phyloP scores from a whole-genome alignment of 2,113 vertebrate species.

The Mellivora capensis region DNA sequence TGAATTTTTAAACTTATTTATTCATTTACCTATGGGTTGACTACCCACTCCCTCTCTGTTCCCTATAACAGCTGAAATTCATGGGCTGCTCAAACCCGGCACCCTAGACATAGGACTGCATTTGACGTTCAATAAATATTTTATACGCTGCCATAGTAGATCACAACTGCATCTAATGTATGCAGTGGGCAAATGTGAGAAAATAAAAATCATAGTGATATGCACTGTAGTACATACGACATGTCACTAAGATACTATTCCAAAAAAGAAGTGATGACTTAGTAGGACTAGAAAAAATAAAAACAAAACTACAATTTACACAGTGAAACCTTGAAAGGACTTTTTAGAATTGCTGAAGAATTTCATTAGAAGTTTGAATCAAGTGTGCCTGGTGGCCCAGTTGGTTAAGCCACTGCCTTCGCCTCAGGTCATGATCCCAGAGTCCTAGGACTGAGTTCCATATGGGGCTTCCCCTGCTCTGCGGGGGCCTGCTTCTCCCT shows the following conservation, averaged over 20 bases:
- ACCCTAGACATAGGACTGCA: background rate
- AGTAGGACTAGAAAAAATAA: background rate
- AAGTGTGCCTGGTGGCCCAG: background rate
- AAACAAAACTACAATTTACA: background rate
- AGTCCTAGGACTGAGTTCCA: too few species aligned
- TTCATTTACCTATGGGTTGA: background rate
- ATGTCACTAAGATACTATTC: background rate
- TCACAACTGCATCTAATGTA: background rate
- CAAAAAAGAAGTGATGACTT: background rate
- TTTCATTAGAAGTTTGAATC: background rate
- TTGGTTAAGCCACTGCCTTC: too few species aligned
- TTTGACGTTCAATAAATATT: background rate
- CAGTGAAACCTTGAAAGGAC: background rate
- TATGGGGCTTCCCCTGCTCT: too few species aligned
- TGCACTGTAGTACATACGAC: background rate
- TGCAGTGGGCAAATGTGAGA: background rate
- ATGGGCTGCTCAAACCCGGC: background rate
- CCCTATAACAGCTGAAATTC: background rate
- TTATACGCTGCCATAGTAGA: background rate
- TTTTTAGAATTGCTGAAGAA: background rate
- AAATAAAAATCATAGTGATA: conserved; percentile 1
- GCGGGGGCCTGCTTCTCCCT: too few species aligned
- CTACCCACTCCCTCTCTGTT: background rate
- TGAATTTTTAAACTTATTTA: background rate
- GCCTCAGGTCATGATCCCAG: too few species aligned